Evolutionary conservation across 2,888 invertebrate genomes (phyloP), one percentile per base, ranked within the genome.

Genomic region (Trachelus iudaicus): DNA sequence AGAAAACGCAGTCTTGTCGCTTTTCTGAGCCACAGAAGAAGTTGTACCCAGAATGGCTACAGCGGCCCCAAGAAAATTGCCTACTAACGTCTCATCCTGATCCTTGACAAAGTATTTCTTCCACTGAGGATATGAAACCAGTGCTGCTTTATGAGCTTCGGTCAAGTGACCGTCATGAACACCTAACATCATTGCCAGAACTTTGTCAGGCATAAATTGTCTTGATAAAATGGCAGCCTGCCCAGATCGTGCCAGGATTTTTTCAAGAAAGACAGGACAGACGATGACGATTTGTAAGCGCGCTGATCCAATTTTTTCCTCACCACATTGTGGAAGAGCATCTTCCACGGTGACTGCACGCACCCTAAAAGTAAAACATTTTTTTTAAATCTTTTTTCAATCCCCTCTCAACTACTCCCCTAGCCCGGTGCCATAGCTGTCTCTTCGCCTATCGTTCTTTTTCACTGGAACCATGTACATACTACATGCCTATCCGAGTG

Each of bases 71-170:
- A 97, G 92, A 87, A 97, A 96, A 81, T 96, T 96, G 82, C 96
- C 96, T 68, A 97, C 96, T 88, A 97, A 96, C 0, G 95, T 95
- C 76, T 96, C 96, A 90, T 97, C 97, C 89, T 97, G 96, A 88
- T 97, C 97, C 75, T 95, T 95, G 31, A 96, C 95, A 73, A 93
- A 94, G 92, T 96, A 95, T 89, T 96, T 95, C 80, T 95, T 94
- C 97, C 97, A 97, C 87, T 95, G 95, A 79, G 95, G 94, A 89
- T 96, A 97, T 73, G 94, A 94, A 4, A 95, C 94, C 84, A 96
- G 93, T 75, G 95, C 96, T 93, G 91, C 37, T 89, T 94, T 94
- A 86, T 96, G 96, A 81, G 93, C 93, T 77, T 95, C 94, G 78
- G 94, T 94, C 73, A 97, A 92, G 85, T 95, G 94, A 75, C 93